phyloP scores from a whole-genome alignment of 2,888 invertebrate species.

The Noctua comes region DNA sequence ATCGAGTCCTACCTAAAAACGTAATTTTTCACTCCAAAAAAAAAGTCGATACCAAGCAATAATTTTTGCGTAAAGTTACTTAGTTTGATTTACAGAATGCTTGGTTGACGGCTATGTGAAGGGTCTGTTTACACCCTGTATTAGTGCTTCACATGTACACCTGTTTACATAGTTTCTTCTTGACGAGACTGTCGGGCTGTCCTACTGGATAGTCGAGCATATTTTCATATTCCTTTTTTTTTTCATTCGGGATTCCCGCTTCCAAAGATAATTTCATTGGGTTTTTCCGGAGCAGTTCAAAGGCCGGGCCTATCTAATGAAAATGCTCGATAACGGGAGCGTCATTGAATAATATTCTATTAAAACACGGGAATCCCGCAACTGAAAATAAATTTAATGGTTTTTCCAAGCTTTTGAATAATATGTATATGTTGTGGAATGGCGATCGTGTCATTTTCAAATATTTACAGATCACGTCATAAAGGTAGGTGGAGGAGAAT shows the following conservation, averaged over 20 bases:
- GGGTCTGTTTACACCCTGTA: too few species aligned
- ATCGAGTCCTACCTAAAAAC: too few species aligned
- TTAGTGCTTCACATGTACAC: not conserved
- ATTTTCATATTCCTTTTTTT: not conserved
- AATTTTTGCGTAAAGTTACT: too few species aligned
- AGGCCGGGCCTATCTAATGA: not conserved
- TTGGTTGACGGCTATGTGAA: too few species aligned
- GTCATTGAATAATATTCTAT: not conserved
- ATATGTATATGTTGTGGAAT: not conserved
- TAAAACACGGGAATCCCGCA: not conserved
- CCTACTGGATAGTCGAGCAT: not conserved
- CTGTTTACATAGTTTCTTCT: not conserved
- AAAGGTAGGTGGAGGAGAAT: not conserved
- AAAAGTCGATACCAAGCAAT: too few species aligned
- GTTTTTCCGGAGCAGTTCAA: not conserved
- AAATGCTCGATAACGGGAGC: not conserved
- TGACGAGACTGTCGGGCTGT: not conserved
- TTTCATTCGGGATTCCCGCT: too few species aligned
- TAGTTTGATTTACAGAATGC: too few species aligned
- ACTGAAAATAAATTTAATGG: not conserved
- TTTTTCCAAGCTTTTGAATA: not conserved
- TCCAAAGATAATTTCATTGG: not conserved
- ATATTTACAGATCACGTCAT: not conserved
- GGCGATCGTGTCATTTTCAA: not conserved
- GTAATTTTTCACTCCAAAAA: too few species aligned